Evolutionary conservation across 2,113 vertebrate genomes (phyloP), one percentile per base, ranked within the genome.

Genomic region (Haplotaxodon microlepis): DNA sequence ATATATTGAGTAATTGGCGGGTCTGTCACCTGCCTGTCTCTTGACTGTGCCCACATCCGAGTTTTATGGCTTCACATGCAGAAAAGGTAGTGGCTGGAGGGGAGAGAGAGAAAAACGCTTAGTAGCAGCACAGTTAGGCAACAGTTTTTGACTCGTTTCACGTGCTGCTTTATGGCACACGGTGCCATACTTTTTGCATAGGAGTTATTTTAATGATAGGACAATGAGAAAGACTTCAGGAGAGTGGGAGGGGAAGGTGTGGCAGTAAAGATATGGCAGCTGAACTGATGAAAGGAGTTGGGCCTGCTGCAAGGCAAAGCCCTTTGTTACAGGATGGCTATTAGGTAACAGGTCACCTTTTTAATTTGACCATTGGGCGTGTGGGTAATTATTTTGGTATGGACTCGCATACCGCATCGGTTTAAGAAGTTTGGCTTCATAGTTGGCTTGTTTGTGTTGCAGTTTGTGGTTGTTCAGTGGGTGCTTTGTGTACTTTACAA

Each of bases 231-330:
- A 81, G 86, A 92, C 10, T 90, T 6, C 34, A 90, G 85, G 87
- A 63, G 86, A 84, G 88, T 91, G 85, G 89, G 90, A 89, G 92
- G 81, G 86, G 84, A 93, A 92, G 93, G 92, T 87, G 91, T 87
- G 89, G 91, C 92, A 82, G 47, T 90, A 90, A 90, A 94, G 93
- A 84, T 94, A 90, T 87, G 86, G 76, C 81, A 83, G 81, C 84
- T 85, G 53, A 50, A 36, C 63, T 87, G 87, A 95, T 92, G 91
- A 94, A 92, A 94, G 88, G 88, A 90, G 81, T 36, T 51, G 85
- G 54, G 54, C 24, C 31, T 87, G 79, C 69, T 82, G 34, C 4
- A 79, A 47, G 88, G 86, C 73, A 88, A 63, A 71, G 50, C 73
- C 66, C 86, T 93, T 92, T 93, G 94, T 94, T 90, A 82, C 53